A percentile compares a stretch with the other conserved stretches of the same genome.
Evolutionary conservation across 2,113 vertebrate genomes (phyloP).

Genomic region (Rhegmatorhina hoffmannsi): DNA sequence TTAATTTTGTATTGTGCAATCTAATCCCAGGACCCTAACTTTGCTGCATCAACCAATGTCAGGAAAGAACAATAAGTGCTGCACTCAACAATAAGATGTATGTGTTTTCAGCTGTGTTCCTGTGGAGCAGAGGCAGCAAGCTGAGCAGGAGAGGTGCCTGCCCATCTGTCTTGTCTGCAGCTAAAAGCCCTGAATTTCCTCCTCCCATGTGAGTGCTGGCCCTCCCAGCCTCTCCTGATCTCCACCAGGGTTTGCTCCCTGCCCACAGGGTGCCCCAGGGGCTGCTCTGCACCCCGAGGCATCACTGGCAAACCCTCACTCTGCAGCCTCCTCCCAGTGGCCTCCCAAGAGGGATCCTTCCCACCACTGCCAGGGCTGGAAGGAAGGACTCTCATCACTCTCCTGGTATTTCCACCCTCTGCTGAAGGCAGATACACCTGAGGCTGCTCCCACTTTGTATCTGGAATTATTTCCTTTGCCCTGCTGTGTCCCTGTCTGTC

Average conservation of each 20-base stretch:
- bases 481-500: not conserved
- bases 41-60: not conserved
- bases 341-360: not conserved
- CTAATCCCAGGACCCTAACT: not conserved
- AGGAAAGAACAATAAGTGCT: not conserved
- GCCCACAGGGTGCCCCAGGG: not conserved
- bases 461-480: not conserved
- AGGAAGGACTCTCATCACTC: not conserved
- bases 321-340: not conserved
- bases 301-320: not conserved
- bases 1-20: not conserved
- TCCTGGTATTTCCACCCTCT: not conserved
- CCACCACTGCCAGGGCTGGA: not conserved
- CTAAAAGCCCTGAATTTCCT: not conserved
- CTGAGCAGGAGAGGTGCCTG: not conserved
- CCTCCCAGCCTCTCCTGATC: not conserved
- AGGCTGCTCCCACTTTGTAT: not conserved
- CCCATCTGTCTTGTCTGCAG: not conserved
- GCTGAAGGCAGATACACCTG: not conserved
- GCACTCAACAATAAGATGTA: not conserved
- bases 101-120: not conserved
- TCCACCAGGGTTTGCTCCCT: not conserved
- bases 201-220: not conserved
- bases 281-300: not conserved
- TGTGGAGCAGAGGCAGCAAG: not conserved